Conservation (phyloP, 2,888 invertebrate species). For the Diploptera punctata region DNA sequence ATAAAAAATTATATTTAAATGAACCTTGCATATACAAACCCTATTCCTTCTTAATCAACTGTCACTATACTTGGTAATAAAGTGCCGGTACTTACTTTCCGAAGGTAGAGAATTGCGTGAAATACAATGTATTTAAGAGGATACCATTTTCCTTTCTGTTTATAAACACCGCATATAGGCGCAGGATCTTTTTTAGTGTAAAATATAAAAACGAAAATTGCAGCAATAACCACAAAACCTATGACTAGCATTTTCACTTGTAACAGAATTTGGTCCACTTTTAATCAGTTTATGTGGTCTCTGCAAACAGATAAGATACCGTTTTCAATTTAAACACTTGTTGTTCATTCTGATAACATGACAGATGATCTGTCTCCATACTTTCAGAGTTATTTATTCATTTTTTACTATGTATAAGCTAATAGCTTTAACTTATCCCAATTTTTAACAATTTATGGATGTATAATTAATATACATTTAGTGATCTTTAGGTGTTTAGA, state of each 20-base stretch:
- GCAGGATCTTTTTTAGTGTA: background rate
- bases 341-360: background rate
- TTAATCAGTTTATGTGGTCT: no score
- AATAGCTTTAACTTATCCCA: no score
- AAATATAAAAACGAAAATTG: background rate
- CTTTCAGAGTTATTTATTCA: no score
- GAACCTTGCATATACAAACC: background rate
- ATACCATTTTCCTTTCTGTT: slow-evolving; percentile 68
- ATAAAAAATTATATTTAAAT: background rate
- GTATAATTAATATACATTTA: no score
- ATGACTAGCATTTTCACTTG: background rate
- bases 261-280: background rate
- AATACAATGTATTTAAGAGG: slow-evolving; percentile 66
- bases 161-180: slow-evolving; percentile 66
- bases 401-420: no score
- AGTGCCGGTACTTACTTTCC: slow-evolving; percentile 60
- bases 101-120: slow-evolving; percentile 59
- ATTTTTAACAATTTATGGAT: no score
- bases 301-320: background rate
- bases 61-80: no score
- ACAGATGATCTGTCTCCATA: no score
- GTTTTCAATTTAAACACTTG: background rate
- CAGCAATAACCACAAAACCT: background rate
- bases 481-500: no score
- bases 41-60: background rate